A percentile compares a stretch with the other conserved stretches of the same genome.
phyloP scores from a whole-genome alignment of 2,113 vertebrate genomes.

The Chionodraco myersi region DNA sequence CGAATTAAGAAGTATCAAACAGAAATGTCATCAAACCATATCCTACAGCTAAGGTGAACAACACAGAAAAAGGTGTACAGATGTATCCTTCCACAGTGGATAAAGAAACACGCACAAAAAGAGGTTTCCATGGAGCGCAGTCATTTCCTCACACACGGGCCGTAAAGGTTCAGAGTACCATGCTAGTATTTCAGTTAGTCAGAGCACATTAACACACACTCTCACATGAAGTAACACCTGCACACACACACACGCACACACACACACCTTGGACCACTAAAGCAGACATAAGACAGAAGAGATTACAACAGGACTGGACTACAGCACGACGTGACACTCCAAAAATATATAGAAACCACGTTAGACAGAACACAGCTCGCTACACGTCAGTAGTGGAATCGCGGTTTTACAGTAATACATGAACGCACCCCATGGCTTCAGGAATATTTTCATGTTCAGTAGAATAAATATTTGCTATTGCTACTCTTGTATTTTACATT shows the following conservation, averaged over 20 bases:
- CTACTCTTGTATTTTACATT: conserved; percentile 97
- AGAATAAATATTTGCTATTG: conserved; percentile 99
- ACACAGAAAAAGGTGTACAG: conserved; percentile 75
- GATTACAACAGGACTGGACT: conserved; percentile 91
- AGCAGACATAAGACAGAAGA: conserved; percentile 92
- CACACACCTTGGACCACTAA: conserved; percentile 96
- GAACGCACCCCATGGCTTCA: conserved; percentile 98
- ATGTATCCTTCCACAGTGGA: conserved; percentile 75
- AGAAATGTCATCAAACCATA: conserved; percentile 80
- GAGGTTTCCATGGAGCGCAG: conserved; percentile 89
- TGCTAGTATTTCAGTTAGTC: conserved; percentile 94
- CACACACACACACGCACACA: conserved; percentile 54
- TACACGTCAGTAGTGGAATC: conserved; percentile 97
- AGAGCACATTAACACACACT: conserved; percentile 85
- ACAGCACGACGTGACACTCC: conserved; percentile 93
- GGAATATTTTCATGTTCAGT: conserved; percentile 98
- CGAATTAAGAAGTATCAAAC: conserved; percentile 75
- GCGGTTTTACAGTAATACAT: conserved; percentile 98
- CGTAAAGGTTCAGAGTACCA: conserved; percentile 88
- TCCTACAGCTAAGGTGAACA: conserved; percentile 79
- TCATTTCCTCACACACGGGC: conserved; percentile 78
- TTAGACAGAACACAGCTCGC: conserved; percentile 94
- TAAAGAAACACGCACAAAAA: conserved; percentile 71
- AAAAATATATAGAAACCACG: conserved; percentile 89
- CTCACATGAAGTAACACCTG: conserved; percentile 54